A percentile compares a stretch with the other conserved stretches of the same genome.
Evolutionary conservation across 2,797 vertebrate genomes (phyloP).

Genomic region (Cottoperca gobio): DNA sequence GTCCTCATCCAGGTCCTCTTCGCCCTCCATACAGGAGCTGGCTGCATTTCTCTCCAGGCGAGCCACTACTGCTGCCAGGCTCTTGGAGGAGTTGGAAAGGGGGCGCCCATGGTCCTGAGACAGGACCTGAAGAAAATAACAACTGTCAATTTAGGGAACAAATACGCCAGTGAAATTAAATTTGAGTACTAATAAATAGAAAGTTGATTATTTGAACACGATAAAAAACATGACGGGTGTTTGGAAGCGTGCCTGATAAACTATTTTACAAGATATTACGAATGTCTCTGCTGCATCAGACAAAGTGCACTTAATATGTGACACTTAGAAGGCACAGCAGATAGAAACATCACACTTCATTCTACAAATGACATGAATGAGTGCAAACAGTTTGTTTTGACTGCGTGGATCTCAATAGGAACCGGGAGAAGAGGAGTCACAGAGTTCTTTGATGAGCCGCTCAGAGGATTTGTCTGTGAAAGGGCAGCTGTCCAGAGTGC

Average conservation of each 20-base stretch:
- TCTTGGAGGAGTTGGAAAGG: conserved; percentile 89
- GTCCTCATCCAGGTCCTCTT: conserved; percentile 88
- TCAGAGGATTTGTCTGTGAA: conserved; percentile 83
- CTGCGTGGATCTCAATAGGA: conserved; percentile 58
- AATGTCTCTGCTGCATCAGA: conserved; percentile 5
- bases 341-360: conserved; percentile 12
- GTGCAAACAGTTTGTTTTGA: conserved; percentile 57
- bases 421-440: conserved; percentile 74
- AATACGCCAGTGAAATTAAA: not conserved
- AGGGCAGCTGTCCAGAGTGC: conserved; percentile 85
- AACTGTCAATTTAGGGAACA: conserved; percentile 16
- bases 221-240: not conserved
- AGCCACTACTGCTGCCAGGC: conserved; percentile 97
- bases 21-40: conserved; percentile 89
- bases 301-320: conserved; percentile 2
- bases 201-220: not conserved
- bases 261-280: not conserved
- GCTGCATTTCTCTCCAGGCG: conserved; percentile 94
- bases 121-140: conserved; percentile 71
- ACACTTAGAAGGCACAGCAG: conserved; percentile 5
- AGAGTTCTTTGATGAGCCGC: conserved; percentile 80
- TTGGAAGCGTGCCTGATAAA: not conserved
- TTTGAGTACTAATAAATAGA: not conserved
- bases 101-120: conserved; percentile 83
- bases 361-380: conserved; percentile 30